A percentile compares a stretch with the other conserved stretches of the same genome.
Conservation (phyloP, 2,888 invertebrate species). For the Pedicia rivosa region DNA sequence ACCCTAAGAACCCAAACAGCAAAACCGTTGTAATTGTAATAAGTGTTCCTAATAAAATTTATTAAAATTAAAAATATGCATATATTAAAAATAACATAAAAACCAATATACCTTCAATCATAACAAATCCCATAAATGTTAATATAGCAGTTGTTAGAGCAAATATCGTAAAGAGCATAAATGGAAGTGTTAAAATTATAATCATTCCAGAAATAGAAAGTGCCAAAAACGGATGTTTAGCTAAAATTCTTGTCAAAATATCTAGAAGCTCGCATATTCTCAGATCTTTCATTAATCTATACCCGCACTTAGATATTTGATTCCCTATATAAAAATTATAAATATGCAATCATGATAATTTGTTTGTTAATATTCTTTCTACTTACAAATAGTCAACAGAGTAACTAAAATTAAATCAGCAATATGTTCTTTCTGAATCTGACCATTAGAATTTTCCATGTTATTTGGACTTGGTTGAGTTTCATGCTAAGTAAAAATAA, state of each 20-base stretch:
- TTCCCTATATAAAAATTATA: background rate
- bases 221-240: conserved; percentile 15
- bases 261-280: conserved; percentile 11
- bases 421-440: no score
- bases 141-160: conserved; percentile 23
- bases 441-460: no score
- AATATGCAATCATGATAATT: no score
- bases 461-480: no score
- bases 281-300: conserved; percentile 2
- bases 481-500: no score
- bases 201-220: conserved; percentile 10
- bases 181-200: conserved; percentile 19
- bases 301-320: background rate
- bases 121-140: conserved; percentile 27
- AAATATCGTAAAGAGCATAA: conserved; percentile 23
- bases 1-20: conserved; percentile 23
- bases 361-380: no score
- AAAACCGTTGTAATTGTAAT: conserved; percentile 24
- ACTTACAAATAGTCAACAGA: no score
- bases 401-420: no score
- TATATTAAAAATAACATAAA: background rate
- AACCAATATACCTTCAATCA: conserved; percentile 23
- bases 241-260: conserved; percentile 12
- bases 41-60: conserved; percentile 20
- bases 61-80: background rate